phyloP scores from a whole-genome alignment of 2,797 vertebrate species.

The Phyllotis vaccarum region DNA sequence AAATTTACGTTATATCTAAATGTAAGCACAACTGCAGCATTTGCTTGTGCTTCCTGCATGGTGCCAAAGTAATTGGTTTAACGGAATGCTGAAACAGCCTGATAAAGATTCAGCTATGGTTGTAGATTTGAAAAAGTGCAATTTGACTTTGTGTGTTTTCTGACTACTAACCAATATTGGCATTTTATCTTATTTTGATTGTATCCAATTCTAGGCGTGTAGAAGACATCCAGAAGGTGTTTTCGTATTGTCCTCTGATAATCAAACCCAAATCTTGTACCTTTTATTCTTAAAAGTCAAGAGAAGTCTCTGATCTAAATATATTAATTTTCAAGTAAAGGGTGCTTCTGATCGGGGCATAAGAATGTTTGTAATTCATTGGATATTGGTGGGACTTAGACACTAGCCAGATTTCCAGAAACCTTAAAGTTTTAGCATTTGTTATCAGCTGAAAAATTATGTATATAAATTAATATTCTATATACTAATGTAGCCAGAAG shows the following conservation, averaged over 20 bases:
- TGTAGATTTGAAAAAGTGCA: not conserved
- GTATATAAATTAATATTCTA: not conserved
- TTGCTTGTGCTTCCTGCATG: not conserved
- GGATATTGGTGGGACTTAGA: not conserved
- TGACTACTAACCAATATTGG: not conserved
- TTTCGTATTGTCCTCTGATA: not conserved
- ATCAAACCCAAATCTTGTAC: not conserved
- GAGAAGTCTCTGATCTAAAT: not conserved
- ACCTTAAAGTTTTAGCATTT: not conserved
- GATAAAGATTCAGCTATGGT: not conserved
- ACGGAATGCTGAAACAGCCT: not conserved
- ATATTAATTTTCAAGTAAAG: not conserved
- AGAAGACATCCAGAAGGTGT: not conserved
- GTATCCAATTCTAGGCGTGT: not conserved
- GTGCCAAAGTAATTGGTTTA: not conserved
- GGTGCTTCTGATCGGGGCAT: not conserved
- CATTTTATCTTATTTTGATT: not conserved
- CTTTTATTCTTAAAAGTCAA: not conserved
- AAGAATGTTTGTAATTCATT: not conserved
- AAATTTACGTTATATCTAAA: slow-evolving; percentile 9
- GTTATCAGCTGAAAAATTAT: not conserved
- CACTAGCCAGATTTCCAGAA: not conserved
- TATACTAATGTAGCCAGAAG: not conserved
- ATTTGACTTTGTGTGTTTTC: not conserved
- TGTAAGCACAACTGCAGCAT: not conserved